Evolutionary conservation across 2,888 invertebrate genomes (phyloP).

Genomic region (Matsumyia berberina): DNA sequence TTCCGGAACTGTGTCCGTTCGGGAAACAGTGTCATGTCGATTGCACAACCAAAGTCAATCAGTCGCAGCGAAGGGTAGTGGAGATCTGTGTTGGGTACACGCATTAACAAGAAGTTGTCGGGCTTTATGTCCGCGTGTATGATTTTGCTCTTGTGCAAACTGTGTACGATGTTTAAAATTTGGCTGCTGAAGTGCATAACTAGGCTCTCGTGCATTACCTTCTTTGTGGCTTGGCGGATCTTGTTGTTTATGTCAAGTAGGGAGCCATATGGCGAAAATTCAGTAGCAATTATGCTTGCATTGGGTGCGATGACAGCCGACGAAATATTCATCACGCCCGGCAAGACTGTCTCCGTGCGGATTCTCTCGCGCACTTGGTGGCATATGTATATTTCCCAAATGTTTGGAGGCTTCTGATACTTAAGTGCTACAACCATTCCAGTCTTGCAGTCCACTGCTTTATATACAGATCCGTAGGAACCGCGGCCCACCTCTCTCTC

Average conservation of each 20-base stretch:
- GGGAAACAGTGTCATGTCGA: slow-evolving; percentile 96
- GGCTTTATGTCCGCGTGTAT: slow-evolving; percentile 98
- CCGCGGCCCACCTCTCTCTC: slow-evolving; percentile 94
- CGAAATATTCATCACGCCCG: slow-evolving; percentile 92
- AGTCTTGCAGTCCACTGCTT: slow-evolving; percentile 82
- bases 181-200: slow-evolving; percentile 93
- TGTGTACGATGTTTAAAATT: slow-evolving; percentile 92
- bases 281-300: slow-evolving; percentile 93
- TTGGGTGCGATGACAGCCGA: slow-evolving; percentile 92
- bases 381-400: slow-evolving; percentile 98
- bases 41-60: slow-evolving; percentile 97
- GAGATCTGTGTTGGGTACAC: slow-evolving; percentile 87
- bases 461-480: slow-evolving; percentile 93
- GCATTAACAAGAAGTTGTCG: slow-evolving; percentile 95
- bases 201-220: slow-evolving; percentile 90
- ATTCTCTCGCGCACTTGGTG: slow-evolving; percentile 82
- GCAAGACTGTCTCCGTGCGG: slow-evolving; percentile 85
- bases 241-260: slow-evolving; percentile 92
- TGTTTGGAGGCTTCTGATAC: slow-evolving; percentile 94
- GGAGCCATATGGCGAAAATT: slow-evolving; percentile 93
- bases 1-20: slow-evolving; percentile 91
- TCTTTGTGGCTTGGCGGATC: slow-evolving; percentile 89
- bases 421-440: slow-evolving; percentile 89
- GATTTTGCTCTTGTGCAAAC: slow-evolving; percentile 93
- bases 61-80: slow-evolving; percentile 91